Base-by-base conservation (phyloP, 2,888 invertebrate species). In the Ichneumon xanthorius region DNA sequence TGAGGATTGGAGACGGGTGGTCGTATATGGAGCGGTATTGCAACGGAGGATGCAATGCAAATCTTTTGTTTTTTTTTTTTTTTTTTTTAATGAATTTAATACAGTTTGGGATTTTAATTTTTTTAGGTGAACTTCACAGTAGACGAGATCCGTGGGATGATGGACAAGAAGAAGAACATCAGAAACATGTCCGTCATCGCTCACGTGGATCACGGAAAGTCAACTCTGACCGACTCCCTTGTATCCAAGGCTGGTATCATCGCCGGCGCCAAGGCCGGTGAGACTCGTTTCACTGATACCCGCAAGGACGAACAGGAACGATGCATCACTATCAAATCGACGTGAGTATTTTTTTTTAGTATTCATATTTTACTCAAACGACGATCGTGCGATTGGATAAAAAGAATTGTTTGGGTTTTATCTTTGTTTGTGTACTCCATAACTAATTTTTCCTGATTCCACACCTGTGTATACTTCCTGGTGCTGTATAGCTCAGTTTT, bases 171-270 rank as follows among this genome's bases (percentile, higher is more conserved):
- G 96, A 96, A 96, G 96, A 99, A 99, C 95, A 99, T 99, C 96
- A 97, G 99, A 94, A 99, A 99, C 96, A 99, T 99, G 99, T 99
- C 99, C 94, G 99, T 99, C 95, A 99, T 99, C 94, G 99, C 99
- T 92, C 99, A 99, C 95, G 99, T 99, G 90, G 99, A 99, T 96
- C 99, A 99, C 95, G 99, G 99, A 94, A 99, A 99, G 95, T 99
- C 99, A 90, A 99, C 99, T 83, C 95, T 99, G 94, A 99, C 99
- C 84, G 99, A 99, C 95, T 99, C 99, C 88, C 96, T 99, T 93
- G 99, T 99, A 89, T 99, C 99, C 85, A 99, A 99, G 95, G 99
- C 99, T 93, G 99, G 99, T 95, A 99, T 99, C 94, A 99, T 99
- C 94, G 99, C 99, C 92, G 98, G 98, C 89, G 97, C 99, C 86